Percentiles rank a stretch among this genome's conserved stretches.
These are phyloP conservation scores for Petrocephalus schoutedeni DNA, from an alignment of 2,797 vertebrate genomes.

Conservation along the genomic window DNA sequence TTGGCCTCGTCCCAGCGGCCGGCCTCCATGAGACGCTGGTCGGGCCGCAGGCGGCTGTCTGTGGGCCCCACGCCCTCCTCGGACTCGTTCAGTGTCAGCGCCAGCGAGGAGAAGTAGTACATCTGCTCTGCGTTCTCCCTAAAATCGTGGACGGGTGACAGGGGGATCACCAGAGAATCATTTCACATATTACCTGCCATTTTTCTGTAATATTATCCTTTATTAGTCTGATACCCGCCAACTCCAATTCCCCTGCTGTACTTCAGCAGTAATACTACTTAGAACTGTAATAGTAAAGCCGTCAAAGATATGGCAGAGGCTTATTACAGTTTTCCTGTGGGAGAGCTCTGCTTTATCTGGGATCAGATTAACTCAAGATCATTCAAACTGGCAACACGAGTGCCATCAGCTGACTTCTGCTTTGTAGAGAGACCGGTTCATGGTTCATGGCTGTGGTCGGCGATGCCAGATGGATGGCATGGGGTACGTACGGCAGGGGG, in stretches of 20 bases:
- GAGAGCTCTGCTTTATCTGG: not conserved
- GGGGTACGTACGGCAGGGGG: slow-evolving; percentile 78
- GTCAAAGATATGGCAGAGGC: not conserved
- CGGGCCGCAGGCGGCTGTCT: slow-evolving; percentile 84
- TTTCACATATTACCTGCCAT: not conserved
- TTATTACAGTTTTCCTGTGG: not conserved
- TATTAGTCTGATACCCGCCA: not conserved
- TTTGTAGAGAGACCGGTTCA: not conserved
- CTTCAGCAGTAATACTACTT: not conserved
- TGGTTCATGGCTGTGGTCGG: not conserved
- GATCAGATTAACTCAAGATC: not conserved
- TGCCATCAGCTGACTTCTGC: not conserved
- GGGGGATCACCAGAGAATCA: not conserved
- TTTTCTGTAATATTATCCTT: not conserved
- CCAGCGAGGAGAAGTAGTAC: slow-evolving; percentile 91
- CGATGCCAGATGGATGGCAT: not conserved
- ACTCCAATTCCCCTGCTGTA: not conserved
- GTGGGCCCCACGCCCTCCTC: slow-evolving; percentile 75
- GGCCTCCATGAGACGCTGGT: slow-evolving; percentile 94
- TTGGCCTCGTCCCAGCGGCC: slow-evolving; percentile 96
- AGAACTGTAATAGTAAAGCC: not conserved
- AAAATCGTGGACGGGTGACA: not conserved
- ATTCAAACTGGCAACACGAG: not conserved
- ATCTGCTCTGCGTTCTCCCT: slow-evolving; percentile 96
- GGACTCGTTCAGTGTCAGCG: slow-evolving; percentile 82